Evolutionary conservation across 2,888 invertebrate genomes (phyloP).

Genomic region (Drosophila trichaetosa): DNA sequence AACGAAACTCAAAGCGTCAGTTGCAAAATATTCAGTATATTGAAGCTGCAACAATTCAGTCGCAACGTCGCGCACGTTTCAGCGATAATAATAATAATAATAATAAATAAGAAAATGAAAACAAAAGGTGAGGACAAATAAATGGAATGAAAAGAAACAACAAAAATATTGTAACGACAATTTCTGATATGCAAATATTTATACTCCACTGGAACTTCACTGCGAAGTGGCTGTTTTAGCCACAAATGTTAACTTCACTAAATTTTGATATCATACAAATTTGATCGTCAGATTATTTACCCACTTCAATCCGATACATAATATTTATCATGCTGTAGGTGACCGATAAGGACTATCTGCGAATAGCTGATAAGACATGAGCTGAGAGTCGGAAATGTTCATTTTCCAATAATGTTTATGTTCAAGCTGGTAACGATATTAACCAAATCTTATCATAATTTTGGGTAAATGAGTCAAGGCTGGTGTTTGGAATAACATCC

Average conservation of each 20-base stretch:
- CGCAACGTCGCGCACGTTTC: conserved; percentile 70
- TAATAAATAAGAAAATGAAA: conserved; percentile 33
- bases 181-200: conserved; percentile 36
- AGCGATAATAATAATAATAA: conserved; percentile 48
- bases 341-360: background rate
- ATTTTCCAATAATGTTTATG: background rate
- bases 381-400: background rate
- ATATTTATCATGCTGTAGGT: background rate
- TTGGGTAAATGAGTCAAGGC: background rate
- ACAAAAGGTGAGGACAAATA: background rate
- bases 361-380: background rate
- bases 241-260: background rate
- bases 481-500: background rate
- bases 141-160: conserved; percentile 13
- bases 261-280: background rate
- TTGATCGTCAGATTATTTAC: background rate
- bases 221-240: background rate
- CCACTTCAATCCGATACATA: background rate
- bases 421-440: background rate
- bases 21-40: conserved; percentile 50
- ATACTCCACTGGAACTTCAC: background rate
- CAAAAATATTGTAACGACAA: conserved; percentile 22
- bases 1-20: conserved; percentile 48
- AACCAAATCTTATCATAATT: background rate
- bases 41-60: conserved; percentile 56